Evolutionary conservation across 64 coral and sea anemone genomes (phyloP).

Genomic region (Stichodactyla helianthus): DNA sequence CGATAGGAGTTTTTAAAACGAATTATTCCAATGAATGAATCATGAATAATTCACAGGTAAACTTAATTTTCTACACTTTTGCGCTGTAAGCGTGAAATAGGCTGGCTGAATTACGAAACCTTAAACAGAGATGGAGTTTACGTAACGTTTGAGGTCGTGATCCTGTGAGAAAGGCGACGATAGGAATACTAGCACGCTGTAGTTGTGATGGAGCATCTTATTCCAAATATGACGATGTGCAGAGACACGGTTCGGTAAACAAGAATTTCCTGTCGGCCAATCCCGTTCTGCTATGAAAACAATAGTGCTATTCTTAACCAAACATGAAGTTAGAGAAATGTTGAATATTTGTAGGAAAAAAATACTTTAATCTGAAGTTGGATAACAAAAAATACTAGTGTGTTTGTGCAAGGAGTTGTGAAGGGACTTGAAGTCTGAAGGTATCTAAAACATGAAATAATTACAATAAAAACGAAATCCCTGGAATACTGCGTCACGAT

Average conservation of each 20-base stretch:
- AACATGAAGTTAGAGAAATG: background rate
- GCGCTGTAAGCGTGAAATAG: background rate
- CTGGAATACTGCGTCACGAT: background rate
- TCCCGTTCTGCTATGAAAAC: background rate
- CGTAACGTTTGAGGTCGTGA: slow-evolving; percentile 6
- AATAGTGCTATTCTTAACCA: background rate
- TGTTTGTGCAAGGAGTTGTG: background rate
- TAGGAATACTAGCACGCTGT: background rate
- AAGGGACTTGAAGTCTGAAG: background rate
- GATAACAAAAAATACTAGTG: background rate
- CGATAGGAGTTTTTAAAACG: background rate
- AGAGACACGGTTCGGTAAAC: background rate
- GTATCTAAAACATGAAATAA: background rate
- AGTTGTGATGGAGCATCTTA: background rate
- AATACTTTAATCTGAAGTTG: background rate
- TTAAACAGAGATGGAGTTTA: background rate
- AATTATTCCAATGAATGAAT: background rate
- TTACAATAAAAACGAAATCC: background rate
- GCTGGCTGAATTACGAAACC: background rate
- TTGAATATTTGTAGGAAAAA: background rate
- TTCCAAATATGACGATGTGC: background rate
- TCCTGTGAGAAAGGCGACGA: background rate
- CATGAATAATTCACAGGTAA: background rate
- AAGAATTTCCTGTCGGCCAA: background rate
- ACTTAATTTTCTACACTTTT: background rate